phyloP scores from a whole-genome alignment of 2,113 vertebrate genomes.

The Forbesichthys papilliferus region DNA sequence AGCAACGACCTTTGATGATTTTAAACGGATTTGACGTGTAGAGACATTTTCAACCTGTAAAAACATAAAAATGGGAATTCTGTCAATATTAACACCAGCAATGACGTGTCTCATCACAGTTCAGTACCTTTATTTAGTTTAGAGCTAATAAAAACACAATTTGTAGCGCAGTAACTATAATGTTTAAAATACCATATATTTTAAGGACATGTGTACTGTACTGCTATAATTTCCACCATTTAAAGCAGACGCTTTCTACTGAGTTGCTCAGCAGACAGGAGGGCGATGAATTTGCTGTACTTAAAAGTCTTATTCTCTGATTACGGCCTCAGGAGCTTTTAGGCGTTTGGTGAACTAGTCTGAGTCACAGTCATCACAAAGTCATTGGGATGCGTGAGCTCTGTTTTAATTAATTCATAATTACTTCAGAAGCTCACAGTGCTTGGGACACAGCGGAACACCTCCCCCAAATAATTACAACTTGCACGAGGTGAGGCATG shows the following conservation, averaged over 20 bases:
- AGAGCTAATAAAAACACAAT: too few relatives aligned
- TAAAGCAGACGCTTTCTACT: neutral
- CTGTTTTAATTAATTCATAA: constrained; percentile 59
- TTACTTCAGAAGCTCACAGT: constrained; percentile 47
- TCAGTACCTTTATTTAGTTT: too few relatives aligned
- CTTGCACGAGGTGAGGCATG: neutral
- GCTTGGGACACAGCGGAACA: constrained; percentile 23
- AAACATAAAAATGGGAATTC: too few relatives aligned
- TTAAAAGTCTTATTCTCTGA: constrained; percentile 35
- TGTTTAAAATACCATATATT: too few relatives aligned
- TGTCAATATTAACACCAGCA: too few relatives aligned
- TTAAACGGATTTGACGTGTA: too few relatives aligned
- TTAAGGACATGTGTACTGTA: too few relatives aligned
- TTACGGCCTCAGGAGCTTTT: constrained; percentile 26
- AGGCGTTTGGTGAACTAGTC: constrained; percentile 13
- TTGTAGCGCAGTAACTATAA: too few relatives aligned
- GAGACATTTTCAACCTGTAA: too few relatives aligned
- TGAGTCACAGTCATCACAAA: constrained; percentile 38
- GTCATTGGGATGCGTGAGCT: constrained; percentile 43
- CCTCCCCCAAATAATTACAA: constrained; percentile 53
- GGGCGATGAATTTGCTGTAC: constrained; percentile 25
- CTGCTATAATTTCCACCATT: too few relatives aligned
- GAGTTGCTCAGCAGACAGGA: neutral
- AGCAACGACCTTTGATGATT: too few relatives aligned
- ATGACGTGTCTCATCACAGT: too few relatives aligned